phyloP scores from a whole-genome alignment of 1,140 invertebrate genomes.

The Archegozetes longisetosus region DNA sequence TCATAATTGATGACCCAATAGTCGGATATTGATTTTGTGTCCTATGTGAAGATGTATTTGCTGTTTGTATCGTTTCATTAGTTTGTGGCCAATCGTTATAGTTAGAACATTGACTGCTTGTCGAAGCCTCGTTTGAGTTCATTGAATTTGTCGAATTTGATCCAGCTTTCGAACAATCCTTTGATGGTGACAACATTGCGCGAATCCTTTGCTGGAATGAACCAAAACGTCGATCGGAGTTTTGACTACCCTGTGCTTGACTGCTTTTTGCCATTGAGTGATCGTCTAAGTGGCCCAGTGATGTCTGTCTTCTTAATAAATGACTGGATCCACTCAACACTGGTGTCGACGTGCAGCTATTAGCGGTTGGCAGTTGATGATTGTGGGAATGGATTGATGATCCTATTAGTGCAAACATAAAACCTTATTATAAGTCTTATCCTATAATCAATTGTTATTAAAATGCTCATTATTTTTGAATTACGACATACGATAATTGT shows the following conservation, averaged over 20 bases:
- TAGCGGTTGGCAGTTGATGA: not conserved
- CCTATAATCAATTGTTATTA: not conserved
- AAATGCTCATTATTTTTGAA: not conserved
- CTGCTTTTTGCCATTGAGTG: not conserved
- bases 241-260: not conserved
- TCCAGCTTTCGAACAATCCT: not conserved
- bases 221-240: not conserved
- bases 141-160: not conserved
- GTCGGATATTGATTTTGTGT: conserved; percentile 1
- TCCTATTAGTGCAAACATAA: not conserved
- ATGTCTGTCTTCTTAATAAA: conserved; percentile 3
- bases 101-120: not conserved
- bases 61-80: not conserved
- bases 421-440: too few relatives aligned
- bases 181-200: conserved; percentile 6
- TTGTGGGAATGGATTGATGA: not conserved
- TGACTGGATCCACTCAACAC: not conserved
- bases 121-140: not conserved
- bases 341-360: not conserved
- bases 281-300: conserved; percentile 2
- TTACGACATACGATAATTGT: not conserved
- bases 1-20: not conserved
- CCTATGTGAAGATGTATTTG: conserved; percentile 2
- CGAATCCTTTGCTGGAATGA: conserved; percentile 4
- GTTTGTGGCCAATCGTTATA: not conserved